phyloP scores from a whole-genome alignment of 2,113 vertebrate genomes.

The Scomber japonicus region DNA sequence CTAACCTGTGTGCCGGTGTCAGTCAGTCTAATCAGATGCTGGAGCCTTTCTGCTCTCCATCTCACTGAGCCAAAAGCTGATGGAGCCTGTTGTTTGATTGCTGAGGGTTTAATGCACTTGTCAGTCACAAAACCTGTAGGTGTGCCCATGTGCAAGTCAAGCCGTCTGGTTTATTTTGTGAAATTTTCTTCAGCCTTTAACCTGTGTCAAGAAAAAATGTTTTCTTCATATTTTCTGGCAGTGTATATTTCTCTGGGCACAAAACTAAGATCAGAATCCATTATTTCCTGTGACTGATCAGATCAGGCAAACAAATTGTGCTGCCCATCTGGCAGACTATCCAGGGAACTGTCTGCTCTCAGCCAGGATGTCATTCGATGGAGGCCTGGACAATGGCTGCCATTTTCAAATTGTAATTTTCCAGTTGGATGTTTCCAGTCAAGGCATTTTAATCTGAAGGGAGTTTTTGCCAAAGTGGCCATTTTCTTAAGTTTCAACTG shows the following conservation, averaged over 20 bases:
- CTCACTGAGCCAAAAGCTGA: conserved; percentile 55
- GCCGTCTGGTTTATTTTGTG: conserved; percentile 16
- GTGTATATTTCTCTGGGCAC: background rate
- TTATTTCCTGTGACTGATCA: conserved; percentile 13
- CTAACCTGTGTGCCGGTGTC: conserved; percentile 59
- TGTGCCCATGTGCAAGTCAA: conserved; percentile 20
- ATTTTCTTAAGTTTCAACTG: conserved; percentile 34
- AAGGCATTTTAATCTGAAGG: conserved; percentile 17
- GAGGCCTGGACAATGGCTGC: conserved; percentile 13
- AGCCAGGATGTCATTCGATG: conserved; percentile 19
- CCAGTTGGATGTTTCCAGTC: conserved; percentile 21
- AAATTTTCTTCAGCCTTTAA: conserved; percentile 27
- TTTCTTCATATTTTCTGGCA: conserved; percentile 13
- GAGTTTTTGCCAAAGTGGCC: conserved; percentile 19
- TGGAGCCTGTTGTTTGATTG: conserved; percentile 65
- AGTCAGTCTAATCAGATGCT: conserved; percentile 66
- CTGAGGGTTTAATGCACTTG: conserved; percentile 65
- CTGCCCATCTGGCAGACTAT: conserved; percentile 19
- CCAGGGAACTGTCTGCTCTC: background rate
- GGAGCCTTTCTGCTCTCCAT: conserved; percentile 52
- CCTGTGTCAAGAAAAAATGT: background rate
- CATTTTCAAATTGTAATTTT: conserved; percentile 40
- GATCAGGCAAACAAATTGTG: conserved; percentile 18
- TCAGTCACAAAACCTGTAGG: conserved; percentile 60
- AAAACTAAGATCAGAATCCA: background rate